Base-by-base conservation (phyloP, 2,888 invertebrate genomes). In the Drosophila kuntzei region DNA sequence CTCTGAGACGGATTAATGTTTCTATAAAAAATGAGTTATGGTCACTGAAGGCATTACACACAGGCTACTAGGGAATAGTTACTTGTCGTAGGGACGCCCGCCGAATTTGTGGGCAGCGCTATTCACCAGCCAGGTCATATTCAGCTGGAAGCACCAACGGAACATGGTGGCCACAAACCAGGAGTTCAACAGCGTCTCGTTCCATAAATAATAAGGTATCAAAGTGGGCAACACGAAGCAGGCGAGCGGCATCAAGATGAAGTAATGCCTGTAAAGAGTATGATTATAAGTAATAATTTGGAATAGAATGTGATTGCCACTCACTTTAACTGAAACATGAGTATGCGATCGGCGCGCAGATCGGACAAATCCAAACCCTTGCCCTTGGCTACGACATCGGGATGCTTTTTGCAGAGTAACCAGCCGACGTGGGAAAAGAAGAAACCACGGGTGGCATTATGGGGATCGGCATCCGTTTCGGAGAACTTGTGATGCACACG, bases 351-450 rank as follows among this genome's bases (percentile, higher is more conserved):
- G 11, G 93, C 93, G 68, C 94, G 94, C 58, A 98, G 93, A 92
- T 98, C 98, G 44, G 95, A 95, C 75, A 98, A 88, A 90, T 98
- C 98, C n/a, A 98, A 94, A 37, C 95, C 94, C 79, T 96, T 95
- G 86, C 98, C 98, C 91, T 97, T 98, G 68, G 93, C 94, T 88
- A 95, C 96, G 50, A 98, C 96, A 75, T 97, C 96, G 0, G 97
- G 97, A 91, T 98, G 98, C 91, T 98, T 98, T 80, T 95, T 94
- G 81, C 96, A 95, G 59, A 98, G 93, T 67, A 99, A 93, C 99
- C 98, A 99, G 59, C 98, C 98, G 80, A 98, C 94, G 92, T 99
- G 98, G 0, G 98, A 95, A 93, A 98, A 99, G 94, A 98, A 98
- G 93, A 99, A 98, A n/a, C 99, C 98, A 36, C 98, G 92, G 3